A percentile compares a stretch with the other conserved stretches of the same genome.
phyloP scores from a whole-genome alignment of 2,113 vertebrate species.

The Takifugu flavidus region DNA sequence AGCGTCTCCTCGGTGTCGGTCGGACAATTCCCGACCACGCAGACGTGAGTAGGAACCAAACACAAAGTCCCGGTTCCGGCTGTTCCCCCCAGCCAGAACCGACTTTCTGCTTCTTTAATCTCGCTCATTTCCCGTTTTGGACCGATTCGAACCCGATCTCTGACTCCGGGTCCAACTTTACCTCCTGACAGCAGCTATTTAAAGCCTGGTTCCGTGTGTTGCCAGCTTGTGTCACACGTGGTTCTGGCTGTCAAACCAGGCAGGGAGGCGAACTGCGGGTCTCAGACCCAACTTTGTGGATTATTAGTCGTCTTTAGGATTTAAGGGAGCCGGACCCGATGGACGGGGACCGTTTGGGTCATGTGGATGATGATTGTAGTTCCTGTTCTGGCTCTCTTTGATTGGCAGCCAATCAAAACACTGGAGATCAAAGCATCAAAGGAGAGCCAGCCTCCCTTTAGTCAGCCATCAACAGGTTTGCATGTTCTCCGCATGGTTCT shows the following conservation, averaged over 20 bases:
- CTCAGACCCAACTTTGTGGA: too few relatives aligned
- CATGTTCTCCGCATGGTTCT: constrained; percentile 36
- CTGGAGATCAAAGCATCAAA: too few relatives aligned
- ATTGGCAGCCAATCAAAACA: too few relatives aligned
- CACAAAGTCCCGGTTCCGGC: not conserved
- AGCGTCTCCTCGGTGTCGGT: constrained; percentile 50
- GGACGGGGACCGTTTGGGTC: too few relatives aligned
- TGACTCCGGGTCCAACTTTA: constrained; percentile 17
- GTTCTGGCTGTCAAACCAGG: constrained; percentile 27
- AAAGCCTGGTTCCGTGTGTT: constrained; percentile 25
- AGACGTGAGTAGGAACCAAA: constrained; percentile 53
- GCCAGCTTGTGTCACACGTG: constrained; percentile 32
- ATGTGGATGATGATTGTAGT: too few relatives aligned
- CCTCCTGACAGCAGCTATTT: constrained; percentile 23
- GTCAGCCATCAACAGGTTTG: constrained; percentile 52
- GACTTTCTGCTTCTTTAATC: not conserved
- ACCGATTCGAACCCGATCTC: too few relatives aligned
- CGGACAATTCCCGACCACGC: constrained; percentile 54
- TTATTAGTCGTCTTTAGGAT: too few relatives aligned
- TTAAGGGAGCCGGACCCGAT: too few relatives aligned
- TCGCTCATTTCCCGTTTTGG: too few relatives aligned
- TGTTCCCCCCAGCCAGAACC: not conserved
- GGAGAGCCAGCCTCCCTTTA: too few relatives aligned
- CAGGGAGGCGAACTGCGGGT: too few relatives aligned
- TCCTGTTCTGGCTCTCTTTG: too few relatives aligned